Evolutionary conservation across 2,888 invertebrate genomes (phyloP), one percentile per base, ranked within the genome.

Genomic region (Rhimphoctona megacephalus): DNA sequence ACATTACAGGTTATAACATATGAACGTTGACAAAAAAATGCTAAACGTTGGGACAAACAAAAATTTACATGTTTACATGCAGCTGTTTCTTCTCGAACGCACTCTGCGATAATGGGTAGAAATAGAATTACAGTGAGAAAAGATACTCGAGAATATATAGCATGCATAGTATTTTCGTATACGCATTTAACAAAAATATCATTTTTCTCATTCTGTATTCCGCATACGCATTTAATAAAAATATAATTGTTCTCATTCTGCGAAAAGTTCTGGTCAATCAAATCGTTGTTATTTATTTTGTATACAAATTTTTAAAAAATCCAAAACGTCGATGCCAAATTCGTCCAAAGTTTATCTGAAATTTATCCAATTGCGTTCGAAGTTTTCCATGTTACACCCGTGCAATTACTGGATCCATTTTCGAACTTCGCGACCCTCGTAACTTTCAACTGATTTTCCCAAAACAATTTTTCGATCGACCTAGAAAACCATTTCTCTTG

Each of bases 31-130:
- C 43, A 36, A 30, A 76, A 30, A 76, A 74, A 76, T 57, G 81
- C 69, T 76, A 81, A 81, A n/a, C 67, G 74, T 57, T 33, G 11
- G 11, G 36, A 33, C 57, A 81, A 81, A 81, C 57, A 74, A 67
- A 52, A 81, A 57, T 81, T 74, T 22, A 57, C 74, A 69, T 76
- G 52, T 76, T 76, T 39, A 64, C 49, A 52, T 52, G 19, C 78
- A 78, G 39, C 52, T 78, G 67, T 67, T 78, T n/a, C 52, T 52
- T 52, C 36, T 64, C 64, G n/a, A 52, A 76, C 76, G 64, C 64
- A 57, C 46, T 25, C 52, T 33, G 46, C 64, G 30, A 46, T 46
- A 19, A 76, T 49, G 17, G 33, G 46, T 22, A 14, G n/a, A 64
- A 43, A 33, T 49, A 33, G 30, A n/a, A 30, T 33, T 46, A 64